phyloP scores from a whole-genome alignment of 2,113 vertebrate species.

The Heliornis fulica region DNA sequence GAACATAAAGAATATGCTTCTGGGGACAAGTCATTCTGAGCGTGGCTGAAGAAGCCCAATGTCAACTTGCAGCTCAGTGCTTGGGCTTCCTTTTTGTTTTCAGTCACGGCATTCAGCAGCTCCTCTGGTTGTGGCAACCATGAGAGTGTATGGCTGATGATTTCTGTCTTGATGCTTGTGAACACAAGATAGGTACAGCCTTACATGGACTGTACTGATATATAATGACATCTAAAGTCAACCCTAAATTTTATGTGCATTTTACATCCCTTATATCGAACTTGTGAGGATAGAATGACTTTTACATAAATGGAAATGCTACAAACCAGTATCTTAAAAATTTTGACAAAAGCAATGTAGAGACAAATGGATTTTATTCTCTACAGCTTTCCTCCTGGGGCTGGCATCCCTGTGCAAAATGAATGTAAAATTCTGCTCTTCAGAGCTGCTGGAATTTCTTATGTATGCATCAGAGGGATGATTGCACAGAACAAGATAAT shows the following conservation, averaged over 20 bases:
- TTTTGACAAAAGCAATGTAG: background rate
- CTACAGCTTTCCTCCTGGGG: background rate
- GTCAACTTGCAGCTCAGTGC: background rate
- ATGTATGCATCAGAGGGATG: background rate
- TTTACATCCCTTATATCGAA: background rate
- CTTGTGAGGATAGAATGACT: background rate
- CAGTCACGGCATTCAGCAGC: background rate
- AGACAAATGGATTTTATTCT: background rate
- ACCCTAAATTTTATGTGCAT: background rate
- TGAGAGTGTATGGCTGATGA: fast-evolving
- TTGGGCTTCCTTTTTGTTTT: background rate
- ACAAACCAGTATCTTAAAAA: background rate
- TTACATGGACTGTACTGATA: background rate
- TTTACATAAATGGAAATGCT: background rate
- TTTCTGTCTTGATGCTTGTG: background rate
- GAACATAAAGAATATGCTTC: background rate
- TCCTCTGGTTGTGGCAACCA: background rate
- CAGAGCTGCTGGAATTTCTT: background rate
- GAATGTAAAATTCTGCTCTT: background rate
- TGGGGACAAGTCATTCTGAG: background rate
- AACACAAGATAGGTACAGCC: background rate
- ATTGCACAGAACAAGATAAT: background rate
- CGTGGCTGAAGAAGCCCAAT: background rate
- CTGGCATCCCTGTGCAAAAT: background rate
- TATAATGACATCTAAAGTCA: background rate